These are phyloP conservation scores for Aphidoletes aphidimyza DNA, from an alignment of 2,888 invertebrate genomes.

Conservation along the genomic window DNA sequence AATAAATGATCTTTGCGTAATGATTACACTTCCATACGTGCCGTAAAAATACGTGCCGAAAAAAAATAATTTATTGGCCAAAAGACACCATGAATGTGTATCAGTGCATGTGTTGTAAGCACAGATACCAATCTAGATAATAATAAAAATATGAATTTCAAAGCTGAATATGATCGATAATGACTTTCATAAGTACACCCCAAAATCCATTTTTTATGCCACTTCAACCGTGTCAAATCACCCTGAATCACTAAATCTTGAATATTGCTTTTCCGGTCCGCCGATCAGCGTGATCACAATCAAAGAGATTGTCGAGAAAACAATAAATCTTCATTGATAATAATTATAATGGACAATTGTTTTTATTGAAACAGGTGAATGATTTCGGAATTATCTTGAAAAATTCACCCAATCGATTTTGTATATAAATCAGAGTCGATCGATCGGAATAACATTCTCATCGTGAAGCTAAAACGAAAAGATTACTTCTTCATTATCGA, in stretches of 20 bases:
- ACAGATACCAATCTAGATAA: no score
- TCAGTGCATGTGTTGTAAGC: no score
- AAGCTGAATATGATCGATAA: neutral
- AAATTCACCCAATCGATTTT: neutral
- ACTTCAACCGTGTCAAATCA: neutral
- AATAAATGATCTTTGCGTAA: neutral
- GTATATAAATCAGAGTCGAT: neutral
- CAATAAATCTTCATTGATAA: neutral
- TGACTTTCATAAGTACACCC: neutral
- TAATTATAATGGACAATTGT: no score
- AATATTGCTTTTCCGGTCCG: neutral
- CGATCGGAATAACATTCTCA: neutral
- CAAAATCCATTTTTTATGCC: neutral
- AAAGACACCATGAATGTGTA: no score
- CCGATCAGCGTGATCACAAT: neutral
- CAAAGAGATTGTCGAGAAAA: neutral
- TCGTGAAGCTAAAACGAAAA: neutral
- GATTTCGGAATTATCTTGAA: no score
- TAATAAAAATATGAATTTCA: no score
- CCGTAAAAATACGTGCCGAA: neutral
- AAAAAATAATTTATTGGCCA: neutral
- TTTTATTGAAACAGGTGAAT: no score
- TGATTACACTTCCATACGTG: neutral
- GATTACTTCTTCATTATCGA: neutral
- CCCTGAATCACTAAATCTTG: neutral